These are phyloP conservation scores for Ctena decussata DNA, from an alignment of 2,888 invertebrate genomes.

Conservation along the genomic window DNA sequence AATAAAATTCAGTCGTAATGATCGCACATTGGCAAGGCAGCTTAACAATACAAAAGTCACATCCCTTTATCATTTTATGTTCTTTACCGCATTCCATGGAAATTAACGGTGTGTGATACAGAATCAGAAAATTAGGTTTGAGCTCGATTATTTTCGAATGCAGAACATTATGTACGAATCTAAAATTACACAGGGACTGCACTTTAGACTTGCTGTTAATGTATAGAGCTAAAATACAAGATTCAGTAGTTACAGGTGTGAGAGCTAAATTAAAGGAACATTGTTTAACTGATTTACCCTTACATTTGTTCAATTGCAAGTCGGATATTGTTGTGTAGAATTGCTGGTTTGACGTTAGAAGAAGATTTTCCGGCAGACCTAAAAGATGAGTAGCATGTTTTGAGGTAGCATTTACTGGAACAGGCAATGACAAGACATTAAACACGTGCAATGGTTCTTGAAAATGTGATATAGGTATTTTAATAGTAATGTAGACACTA, in stretches of 20 bases:
- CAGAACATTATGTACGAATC: slow-evolving; percentile 3
- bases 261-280: slow-evolving; percentile 21
- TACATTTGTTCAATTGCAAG: not conserved
- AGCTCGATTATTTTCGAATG: slow-evolving; percentile 1
- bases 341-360: not conserved
- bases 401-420: slow-evolving; percentile 24
- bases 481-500: slow-evolving; percentile 1
- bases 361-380: slow-evolving; percentile 10
- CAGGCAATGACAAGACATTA: slow-evolving; percentile 14
- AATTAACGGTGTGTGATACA: slow-evolving; percentile 14
- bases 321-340: slow-evolving; percentile 11
- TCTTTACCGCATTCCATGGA: not conserved
- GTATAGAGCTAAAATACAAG: not conserved
- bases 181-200: slow-evolving; percentile 19
- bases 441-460: not conserved
- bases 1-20: slow-evolving; percentile 8
- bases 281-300: not conserved
- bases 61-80: slow-evolving; percentile 25
- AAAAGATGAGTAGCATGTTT: slow-evolving; percentile 18
- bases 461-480: slow-evolving; percentile 6
- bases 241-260: not conserved
- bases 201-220: slow-evolving; percentile 8
- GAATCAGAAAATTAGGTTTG: slow-evolving; percentile 3
- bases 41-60: slow-evolving; percentile 39
- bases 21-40: slow-evolving; percentile 49